phyloP scores from a whole-genome alignment of 2,797 vertebrate genomes.

The Micromesistius poutassou region DNA sequence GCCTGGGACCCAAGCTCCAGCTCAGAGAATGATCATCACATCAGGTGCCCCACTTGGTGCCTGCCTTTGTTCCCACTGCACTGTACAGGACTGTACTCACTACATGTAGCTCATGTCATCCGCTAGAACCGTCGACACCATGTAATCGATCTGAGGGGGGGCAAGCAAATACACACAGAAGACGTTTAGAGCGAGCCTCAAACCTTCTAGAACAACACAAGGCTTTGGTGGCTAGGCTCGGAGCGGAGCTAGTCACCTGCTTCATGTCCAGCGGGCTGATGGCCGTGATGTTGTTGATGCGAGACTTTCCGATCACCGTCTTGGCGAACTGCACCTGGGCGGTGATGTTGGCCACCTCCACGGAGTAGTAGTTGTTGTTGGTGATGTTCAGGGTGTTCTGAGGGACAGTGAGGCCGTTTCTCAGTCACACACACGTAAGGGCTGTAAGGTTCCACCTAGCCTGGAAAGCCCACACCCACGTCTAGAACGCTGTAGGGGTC shows the following conservation, averaged over 20 bases:
- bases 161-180: not conserved
- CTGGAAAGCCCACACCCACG: no score
- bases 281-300: slow-evolving; percentile 83
- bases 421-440: not conserved
- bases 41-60: no score
- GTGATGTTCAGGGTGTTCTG: slow-evolving; percentile 92
- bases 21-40: not conserved
- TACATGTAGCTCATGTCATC: slow-evolving; percentile 96
- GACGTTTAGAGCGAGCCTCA: not conserved
- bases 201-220: not conserved
- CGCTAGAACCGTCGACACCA: slow-evolving; percentile 84
- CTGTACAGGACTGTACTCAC: slow-evolving; percentile 74
- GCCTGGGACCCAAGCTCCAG: not conserved
- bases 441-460: no score
- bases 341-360: slow-evolving; percentile 89
- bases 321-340: slow-evolving; percentile 92
- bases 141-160: slow-evolving; percentile 88
- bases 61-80: not conserved
- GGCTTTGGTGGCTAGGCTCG: not conserved
- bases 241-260: slow-evolving; percentile 69
- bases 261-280: slow-evolving; percentile 90
- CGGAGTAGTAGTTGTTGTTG: slow-evolving; percentile 93
- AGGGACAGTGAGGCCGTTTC: slow-evolving; percentile 17
- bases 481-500: no score
- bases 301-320: slow-evolving; percentile 89